Conservation (phyloP, 2,888 invertebrate species). For the Hirtodrosophila histrioides region DNA sequence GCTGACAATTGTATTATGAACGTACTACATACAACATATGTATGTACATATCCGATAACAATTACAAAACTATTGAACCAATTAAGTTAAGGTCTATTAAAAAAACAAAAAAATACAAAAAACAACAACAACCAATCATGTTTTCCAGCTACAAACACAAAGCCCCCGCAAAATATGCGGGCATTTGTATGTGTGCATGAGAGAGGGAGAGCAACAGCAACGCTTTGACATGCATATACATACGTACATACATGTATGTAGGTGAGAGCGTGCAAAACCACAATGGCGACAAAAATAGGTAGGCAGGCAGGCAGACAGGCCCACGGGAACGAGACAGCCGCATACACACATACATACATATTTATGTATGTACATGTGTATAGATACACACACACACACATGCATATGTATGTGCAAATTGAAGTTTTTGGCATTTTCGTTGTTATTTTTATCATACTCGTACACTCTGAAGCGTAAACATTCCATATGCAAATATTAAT, state of each 20-base stretch:
- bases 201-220: constrained; percentile 45
- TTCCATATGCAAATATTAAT: constrained; percentile 77
- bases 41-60: constrained; percentile 34
- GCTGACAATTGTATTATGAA: constrained; percentile 22
- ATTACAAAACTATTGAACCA: constrained; percentile 76
- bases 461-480: constrained; percentile 51
- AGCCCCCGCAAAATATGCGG: constrained; percentile 24
- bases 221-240: constrained; percentile 16
- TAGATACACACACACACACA: constrained; percentile 4
- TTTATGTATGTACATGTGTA: not conserved
- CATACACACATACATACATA: constrained; percentile 8
- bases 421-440: constrained; percentile 59
- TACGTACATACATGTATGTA: too few relatives aligned
- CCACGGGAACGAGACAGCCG: constrained; percentile 40
- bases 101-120: constrained; percentile 29
- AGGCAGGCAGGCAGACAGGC: constrained; percentile 41
- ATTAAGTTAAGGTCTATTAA: constrained; percentile 64
- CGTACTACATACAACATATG: constrained; percentile 10
- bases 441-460: constrained; percentile 34
- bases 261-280: constrained; percentile 52
- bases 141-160: constrained; percentile 43
- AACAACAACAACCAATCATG: constrained; percentile 31
- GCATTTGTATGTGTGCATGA: constrained; percentile 9
- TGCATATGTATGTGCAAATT: constrained; percentile 40
- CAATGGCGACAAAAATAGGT: constrained; percentile 63